Percentiles rank a stretch among this genome's conserved stretches.
Evolutionary conservation across 2,113 vertebrate species (phyloP).

Genomic region (Nothoprocta pentlandii): DNA sequence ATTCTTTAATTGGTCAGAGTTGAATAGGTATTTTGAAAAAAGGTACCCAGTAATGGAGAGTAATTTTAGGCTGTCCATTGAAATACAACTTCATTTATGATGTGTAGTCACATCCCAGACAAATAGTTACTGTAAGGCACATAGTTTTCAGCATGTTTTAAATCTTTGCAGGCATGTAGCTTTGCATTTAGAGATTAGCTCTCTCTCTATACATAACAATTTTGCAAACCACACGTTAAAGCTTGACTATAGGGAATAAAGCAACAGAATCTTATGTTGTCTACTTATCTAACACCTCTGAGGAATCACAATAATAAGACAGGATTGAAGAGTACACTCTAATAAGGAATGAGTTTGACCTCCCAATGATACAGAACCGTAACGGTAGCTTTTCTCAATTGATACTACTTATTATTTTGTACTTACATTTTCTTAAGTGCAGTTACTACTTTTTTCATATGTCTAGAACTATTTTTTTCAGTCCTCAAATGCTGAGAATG

Average conservation of each 20-base stretch:
- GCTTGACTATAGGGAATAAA: not conserved
- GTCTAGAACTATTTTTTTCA: not conserved
- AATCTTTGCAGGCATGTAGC: not conserved
- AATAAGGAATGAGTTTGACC: not conserved
- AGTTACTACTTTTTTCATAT: not conserved
- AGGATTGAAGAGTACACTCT: not conserved
- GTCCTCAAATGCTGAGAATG: not conserved
- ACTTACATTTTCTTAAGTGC: not conserved
- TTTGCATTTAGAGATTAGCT: not conserved
- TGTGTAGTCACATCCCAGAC: not conserved
- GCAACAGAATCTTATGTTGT: not conserved
- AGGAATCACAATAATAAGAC: not conserved
- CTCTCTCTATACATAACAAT: not conserved
- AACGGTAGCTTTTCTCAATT: not conserved
- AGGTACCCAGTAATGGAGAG: not conserved
- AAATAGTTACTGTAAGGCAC: not conserved
- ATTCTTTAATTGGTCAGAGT: constrained; percentile 15
- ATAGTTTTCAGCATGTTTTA: not conserved
- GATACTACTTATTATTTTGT: not conserved
- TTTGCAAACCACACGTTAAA: not conserved
- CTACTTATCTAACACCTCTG: not conserved
- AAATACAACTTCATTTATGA: not conserved
- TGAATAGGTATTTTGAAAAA: constrained; percentile 24
- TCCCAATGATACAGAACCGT: not conserved
- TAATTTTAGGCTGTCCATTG: not conserved